A percentile compares a stretch with the other conserved stretches of the same genome.
These are phyloP conservation scores for Rhabdophis nuchalis DNA, from an alignment of 2,797 vertebrate genomes.

Conservation along the genomic window DNA sequence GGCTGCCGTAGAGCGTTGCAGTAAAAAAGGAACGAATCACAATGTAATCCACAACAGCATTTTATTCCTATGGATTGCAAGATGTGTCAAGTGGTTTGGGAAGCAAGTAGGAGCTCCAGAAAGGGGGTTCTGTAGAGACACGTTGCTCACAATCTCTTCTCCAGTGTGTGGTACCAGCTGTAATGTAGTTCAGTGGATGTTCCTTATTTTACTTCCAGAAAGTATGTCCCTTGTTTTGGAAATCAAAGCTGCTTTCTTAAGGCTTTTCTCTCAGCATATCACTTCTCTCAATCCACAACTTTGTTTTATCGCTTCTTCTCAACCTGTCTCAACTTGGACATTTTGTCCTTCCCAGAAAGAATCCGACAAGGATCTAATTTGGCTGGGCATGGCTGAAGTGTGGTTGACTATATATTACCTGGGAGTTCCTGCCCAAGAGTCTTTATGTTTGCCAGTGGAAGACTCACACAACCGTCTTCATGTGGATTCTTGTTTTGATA, in stretches of 20 bases:
- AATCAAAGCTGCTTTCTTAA: not conserved
- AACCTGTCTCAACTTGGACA: conserved; percentile 35
- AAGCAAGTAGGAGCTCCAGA: not conserved
- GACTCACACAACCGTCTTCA: not conserved
- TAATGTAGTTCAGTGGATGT: conserved; percentile 49
- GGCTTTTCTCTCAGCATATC: conserved; percentile 22
- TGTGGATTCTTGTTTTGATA: not conserved
- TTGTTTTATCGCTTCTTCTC: conserved; percentile 31
- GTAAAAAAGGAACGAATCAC: not conserved
- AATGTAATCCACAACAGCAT: not conserved
- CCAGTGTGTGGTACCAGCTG: conserved; percentile 49
- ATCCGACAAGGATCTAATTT: not conserved
- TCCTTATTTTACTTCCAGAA: conserved; percentile 33
- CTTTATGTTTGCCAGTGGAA: not conserved
- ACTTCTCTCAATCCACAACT: conserved; percentile 29
- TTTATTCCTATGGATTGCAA: not conserved
- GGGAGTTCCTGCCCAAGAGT: not conserved
- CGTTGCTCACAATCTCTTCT: not conserved
- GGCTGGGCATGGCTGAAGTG: not conserved
- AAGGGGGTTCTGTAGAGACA: not conserved
- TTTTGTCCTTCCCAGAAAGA: rapidly evolving
- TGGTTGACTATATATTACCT: too few relatives aligned
- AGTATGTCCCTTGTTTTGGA: not conserved
- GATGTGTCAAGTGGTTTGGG: not conserved
- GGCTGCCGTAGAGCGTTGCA: not conserved